These are phyloP conservation scores for Melolontha melolontha DNA, from an alignment of 2,888 invertebrate genomes.

Conservation along the genomic window DNA sequence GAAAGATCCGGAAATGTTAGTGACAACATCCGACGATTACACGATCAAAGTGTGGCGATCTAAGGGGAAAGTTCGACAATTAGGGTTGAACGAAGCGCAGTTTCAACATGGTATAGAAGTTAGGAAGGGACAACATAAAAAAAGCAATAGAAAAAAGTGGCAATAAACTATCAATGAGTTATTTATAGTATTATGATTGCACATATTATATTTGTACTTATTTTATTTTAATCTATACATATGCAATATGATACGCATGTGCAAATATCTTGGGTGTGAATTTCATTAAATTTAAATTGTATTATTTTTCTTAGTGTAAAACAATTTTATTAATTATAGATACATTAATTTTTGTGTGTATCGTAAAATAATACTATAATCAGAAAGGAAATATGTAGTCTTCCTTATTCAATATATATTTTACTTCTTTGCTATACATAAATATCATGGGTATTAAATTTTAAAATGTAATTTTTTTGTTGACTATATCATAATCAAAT, in stretches of 20 bases:
- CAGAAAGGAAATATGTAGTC: not conserved
- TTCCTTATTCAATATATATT: not conserved
- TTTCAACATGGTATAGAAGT: conserved; percentile 66
- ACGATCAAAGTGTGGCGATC: conserved; percentile 76
- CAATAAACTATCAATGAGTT: conserved; percentile 1
- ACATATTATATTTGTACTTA: conserved; percentile 26
- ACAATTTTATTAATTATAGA: too few relatives aligned
- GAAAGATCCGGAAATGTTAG: conserved; percentile 81
- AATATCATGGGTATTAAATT: not conserved
- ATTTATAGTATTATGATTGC: conserved; percentile 20
- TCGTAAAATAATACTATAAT: not conserved
- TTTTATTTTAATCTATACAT: conserved; percentile 22
- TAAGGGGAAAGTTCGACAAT: conserved; percentile 65
- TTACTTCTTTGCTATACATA: not conserved
- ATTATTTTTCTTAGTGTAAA: too few relatives aligned
- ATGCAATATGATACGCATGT: conserved; percentile 6
- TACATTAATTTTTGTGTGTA: not conserved
- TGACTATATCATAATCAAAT: too few relatives aligned
- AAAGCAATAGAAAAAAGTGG: conserved; percentile 24
- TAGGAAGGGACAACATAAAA: conserved; percentile 30
- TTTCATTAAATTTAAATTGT: too few relatives aligned
- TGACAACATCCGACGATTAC: conserved; percentile 86
- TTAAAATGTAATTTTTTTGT: conserved; percentile 1
- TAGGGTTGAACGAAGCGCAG: conserved; percentile 64
- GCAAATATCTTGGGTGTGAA: too few relatives aligned